Evolutionary conservation across 2,113 vertebrate genomes (phyloP).

Genomic region (Pantherophis guttatus): DNA sequence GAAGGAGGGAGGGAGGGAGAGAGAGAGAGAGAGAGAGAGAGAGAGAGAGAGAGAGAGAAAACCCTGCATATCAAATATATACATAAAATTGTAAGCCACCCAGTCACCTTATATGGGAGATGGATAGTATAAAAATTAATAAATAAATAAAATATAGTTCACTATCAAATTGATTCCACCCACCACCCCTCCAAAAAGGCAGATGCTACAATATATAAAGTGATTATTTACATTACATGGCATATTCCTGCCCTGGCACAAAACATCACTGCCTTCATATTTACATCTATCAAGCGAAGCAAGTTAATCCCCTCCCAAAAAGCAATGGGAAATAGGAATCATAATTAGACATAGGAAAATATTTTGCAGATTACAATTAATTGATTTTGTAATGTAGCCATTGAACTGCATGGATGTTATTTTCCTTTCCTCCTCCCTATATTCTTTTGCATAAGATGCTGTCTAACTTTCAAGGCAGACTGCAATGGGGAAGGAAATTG

Average conservation of each 20-base stretch:
- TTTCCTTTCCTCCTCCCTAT: background rate
- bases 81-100: background rate
- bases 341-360: background rate
- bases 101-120: too few species aligned
- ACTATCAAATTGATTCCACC: background rate
- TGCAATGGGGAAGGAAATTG: background rate
- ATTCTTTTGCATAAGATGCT: background rate
- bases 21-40: fast-evolving
- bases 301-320: background rate
- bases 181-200: background rate
- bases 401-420: background rate
- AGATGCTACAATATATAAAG: background rate
- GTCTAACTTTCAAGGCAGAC: background rate
- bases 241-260: background rate
- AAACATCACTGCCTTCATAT: background rate
- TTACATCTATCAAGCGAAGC: background rate
- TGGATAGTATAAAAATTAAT: too few species aligned
- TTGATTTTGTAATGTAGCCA: background rate
- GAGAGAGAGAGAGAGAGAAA: too few species aligned
- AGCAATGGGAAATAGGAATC: background rate
- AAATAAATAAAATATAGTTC: background rate
- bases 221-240: background rate
- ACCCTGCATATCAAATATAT: background rate
- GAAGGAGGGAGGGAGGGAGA: too few species aligned
- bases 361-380: background rate